Conservation (phyloP, 2,888 invertebrate species). For the Conops quadrifasciatus region DNA sequence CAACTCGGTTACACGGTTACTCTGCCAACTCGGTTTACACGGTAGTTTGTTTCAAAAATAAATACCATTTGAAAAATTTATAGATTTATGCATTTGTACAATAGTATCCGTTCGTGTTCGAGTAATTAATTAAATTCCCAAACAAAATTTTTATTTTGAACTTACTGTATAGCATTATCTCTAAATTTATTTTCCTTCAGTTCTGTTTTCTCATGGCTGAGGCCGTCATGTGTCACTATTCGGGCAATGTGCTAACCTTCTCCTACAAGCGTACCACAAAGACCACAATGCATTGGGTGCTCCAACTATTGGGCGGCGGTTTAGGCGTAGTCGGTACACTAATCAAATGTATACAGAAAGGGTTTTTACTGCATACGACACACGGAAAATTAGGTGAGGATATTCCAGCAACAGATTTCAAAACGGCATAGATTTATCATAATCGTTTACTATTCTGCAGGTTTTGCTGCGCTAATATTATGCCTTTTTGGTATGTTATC, state of each 20-base stretch:
- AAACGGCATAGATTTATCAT: neutral
- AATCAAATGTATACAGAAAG: slow-evolving; percentile 56
- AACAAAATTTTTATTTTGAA: no score
- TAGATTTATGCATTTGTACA: no score
- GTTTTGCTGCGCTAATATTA: slow-evolving; percentile 58
- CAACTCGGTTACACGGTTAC: no score
- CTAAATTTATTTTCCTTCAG: slow-evolving; percentile 43
- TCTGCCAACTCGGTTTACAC: no score
- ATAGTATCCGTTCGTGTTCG: neutral
- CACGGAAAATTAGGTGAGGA: slow-evolving; percentile 58
- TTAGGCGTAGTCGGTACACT: slow-evolving; percentile 57
- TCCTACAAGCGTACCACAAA: slow-evolving; percentile 55
- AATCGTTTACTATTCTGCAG: slow-evolving; percentile 42
- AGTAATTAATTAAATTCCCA: neutral
- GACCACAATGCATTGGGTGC: slow-evolving; percentile 61
- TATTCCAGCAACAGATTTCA: neutral
- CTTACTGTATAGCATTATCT: no score
- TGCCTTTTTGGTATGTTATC: slow-evolving; percentile 55
- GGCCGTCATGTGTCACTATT: slow-evolving; percentile 60
- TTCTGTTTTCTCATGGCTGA: slow-evolving; percentile 62
- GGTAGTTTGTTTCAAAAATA: no score
- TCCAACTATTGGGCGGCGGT: slow-evolving; percentile 56
- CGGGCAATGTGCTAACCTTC: slow-evolving; percentile 53
- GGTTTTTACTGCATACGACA: slow-evolving; percentile 50
- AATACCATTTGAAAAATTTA: no score